phyloP scores from a whole-genome alignment of 1,140 invertebrate genomes.

The Episyrphus balteatus region DNA sequence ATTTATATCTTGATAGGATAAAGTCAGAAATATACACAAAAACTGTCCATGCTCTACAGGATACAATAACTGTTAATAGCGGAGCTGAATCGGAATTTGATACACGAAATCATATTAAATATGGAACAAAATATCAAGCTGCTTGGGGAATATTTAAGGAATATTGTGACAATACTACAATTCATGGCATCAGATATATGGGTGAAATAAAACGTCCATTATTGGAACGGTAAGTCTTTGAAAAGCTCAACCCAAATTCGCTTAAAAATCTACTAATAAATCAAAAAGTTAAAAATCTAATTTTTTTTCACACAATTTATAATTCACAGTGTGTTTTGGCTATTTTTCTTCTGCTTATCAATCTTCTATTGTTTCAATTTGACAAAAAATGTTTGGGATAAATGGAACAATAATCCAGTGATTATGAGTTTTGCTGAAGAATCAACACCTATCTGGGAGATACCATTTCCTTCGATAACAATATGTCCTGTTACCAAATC shows the following conservation, averaged over 20 bases:
- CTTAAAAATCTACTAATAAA: too few species aligned
- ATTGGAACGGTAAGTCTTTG: constrained; percentile 20
- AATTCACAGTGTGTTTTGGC: constrained; percentile 20
- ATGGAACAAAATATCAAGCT: constrained; percentile 28
- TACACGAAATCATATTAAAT: constrained; percentile 34
- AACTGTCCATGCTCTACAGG: too few species aligned
- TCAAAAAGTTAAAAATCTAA: too few species aligned
- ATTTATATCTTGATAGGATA: constrained; percentile 6
- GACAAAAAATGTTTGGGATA: constrained; percentile 47
- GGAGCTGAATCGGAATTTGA: too few species aligned
- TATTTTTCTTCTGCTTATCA: constrained; percentile 23
- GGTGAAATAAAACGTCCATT: constrained; percentile 34
- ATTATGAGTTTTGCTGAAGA: constrained; percentile 53
- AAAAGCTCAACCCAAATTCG: too few species aligned
- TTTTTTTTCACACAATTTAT: background rate
- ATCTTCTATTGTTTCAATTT: constrained; percentile 32
- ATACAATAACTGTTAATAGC: too few species aligned
- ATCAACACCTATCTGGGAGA: constrained; percentile 48
- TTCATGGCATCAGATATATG: constrained; percentile 37
- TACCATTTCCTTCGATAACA: constrained; percentile 51
- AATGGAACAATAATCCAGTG: constrained; percentile 51
- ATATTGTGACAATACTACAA: constrained; percentile 34
- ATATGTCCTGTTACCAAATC: constrained; percentile 49
- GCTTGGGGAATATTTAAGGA: constrained; percentile 33
- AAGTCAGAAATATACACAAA: too few species aligned